Evolutionary conservation across 2,113 vertebrate genomes (phyloP).

Genomic region (Fulmarus glacialis): DNA sequence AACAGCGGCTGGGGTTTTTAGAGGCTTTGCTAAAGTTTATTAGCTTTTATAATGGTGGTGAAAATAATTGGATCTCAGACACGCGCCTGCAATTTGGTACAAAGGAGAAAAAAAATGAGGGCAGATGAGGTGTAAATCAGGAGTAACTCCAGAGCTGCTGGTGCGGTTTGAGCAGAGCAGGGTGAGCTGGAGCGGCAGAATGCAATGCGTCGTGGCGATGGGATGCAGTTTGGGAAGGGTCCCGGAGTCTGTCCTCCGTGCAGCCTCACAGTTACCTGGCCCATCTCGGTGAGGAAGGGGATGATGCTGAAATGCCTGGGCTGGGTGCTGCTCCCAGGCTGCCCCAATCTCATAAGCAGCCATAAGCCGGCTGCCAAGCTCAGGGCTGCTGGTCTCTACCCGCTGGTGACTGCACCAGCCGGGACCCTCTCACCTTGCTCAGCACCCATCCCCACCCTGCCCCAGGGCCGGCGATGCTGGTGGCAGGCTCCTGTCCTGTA

Average conservation of each 20-base stretch:
- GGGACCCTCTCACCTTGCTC: background rate
- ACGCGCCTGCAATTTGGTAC: background rate
- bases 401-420: no score
- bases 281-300: background rate
- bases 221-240: background rate
- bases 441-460: background rate
- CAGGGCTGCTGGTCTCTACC: background rate
- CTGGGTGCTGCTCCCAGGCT: background rate
- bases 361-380: background rate
- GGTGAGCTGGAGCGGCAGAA: background rate
- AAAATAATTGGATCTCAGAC: slow-evolving; percentile 39
- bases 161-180: background rate
- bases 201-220: rapidly evolving
- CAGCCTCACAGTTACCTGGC: background rate
- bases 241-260: rapidly evolving
- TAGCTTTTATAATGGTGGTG: background rate
- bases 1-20: background rate
- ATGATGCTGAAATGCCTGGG: background rate
- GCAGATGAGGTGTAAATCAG: slow-evolving; percentile 6
- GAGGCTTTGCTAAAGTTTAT: slow-evolving; percentile 30
- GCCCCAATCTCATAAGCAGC: background rate
- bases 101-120: slow-evolving; percentile 5
- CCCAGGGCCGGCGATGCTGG: background rate
- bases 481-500: background rate
- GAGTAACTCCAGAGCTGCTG: slow-evolving; percentile 10